Evolutionary conservation across 2,797 vertebrate genomes (phyloP).

Genomic region (Muscicapa striata): DNA sequence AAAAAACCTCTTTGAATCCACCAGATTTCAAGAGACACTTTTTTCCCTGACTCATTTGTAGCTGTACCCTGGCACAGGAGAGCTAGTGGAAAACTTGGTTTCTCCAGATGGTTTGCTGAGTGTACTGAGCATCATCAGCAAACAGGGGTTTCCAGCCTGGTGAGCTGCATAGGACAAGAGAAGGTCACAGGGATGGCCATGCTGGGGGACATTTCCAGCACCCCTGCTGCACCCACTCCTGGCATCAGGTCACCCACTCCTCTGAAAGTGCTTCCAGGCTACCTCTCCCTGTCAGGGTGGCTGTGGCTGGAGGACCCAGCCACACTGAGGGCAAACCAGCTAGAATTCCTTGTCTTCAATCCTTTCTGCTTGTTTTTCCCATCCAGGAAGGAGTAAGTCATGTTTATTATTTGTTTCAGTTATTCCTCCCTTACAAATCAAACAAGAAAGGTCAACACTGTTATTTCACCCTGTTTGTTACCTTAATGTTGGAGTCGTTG

Average conservation of each 20-base stretch:
- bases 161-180: background rate
- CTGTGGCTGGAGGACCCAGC: background rate
- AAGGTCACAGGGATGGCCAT: background rate
- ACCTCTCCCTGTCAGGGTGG: background rate
- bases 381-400: background rate
- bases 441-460: background rate
- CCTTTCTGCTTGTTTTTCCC: background rate
- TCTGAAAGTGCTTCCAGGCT: background rate
- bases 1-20: background rate
- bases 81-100: background rate
- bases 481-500: background rate
- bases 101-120: background rate
- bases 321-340: accelerated
- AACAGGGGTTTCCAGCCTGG: background rate
- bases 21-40: background rate
- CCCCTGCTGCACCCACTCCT: background rate
- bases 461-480: background rate
- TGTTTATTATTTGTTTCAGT: background rate
- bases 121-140: background rate
- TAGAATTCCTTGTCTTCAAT: background rate
- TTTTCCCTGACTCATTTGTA: background rate
- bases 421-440: constrained; percentile 4
- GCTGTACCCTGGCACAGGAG: background rate
- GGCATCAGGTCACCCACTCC: background rate
- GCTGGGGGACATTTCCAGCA: background rate